Evolutionary conservation across 2,797 vertebrate species (phyloP).

Genomic region (Pangasius mekongensis): DNA sequence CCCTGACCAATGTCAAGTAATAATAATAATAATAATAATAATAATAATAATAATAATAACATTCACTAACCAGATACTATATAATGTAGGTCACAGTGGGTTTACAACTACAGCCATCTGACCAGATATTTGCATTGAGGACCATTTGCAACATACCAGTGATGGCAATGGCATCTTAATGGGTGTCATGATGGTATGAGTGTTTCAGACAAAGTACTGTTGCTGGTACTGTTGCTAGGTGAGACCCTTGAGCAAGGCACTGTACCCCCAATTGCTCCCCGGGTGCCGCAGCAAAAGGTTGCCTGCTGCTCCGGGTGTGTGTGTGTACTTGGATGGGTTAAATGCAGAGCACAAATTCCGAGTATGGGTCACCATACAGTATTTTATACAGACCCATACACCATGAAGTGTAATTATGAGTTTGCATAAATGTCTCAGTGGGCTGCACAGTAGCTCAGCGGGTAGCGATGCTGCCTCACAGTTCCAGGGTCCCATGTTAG

Average conservation of each 20-base stretch:
- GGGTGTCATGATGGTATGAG: neutral
- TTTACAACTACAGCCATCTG: neutral
- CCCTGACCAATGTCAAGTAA: neutral
- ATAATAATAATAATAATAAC: neutral
- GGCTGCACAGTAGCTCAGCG: neutral
- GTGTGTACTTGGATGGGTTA: too few relatives aligned
- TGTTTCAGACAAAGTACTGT: neutral
- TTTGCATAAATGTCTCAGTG: neutral
- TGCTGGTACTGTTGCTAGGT: too few relatives aligned
- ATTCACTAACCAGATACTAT: neutral
- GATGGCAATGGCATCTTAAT: too few relatives aligned
- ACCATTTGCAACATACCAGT: neutral
- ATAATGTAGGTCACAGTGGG: neutral
- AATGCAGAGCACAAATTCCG: too few relatives aligned
- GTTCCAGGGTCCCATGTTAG: neutral
- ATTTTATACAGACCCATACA: neutral
- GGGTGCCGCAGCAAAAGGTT: too few relatives aligned
- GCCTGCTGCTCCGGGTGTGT: too few relatives aligned
- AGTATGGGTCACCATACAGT: neutral
- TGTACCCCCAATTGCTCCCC: too few relatives aligned
- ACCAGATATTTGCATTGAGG: neutral
- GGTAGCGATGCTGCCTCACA: constrained; percentile 13
- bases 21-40: constrained; percentile 3
- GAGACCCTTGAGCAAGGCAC: too few relatives aligned
- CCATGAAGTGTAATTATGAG: neutral